Conservation (phyloP, 2,797 vertebrate genomes). For the Apogon hyalosoma region DNA sequence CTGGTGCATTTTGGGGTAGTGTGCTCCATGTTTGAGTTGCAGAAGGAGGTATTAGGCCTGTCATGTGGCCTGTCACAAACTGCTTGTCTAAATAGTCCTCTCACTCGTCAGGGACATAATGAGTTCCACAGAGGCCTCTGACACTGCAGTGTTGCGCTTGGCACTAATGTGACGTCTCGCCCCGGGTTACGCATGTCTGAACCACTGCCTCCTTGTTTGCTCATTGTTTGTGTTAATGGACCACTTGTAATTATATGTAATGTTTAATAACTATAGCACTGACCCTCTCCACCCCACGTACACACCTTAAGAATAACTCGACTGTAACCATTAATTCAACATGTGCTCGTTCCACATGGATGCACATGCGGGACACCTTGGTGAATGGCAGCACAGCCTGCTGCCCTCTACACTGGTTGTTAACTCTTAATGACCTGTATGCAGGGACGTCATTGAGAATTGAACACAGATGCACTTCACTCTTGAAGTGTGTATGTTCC, state of each 20-base stretch:
- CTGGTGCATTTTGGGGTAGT: slow-evolving; percentile 24
- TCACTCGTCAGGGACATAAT: slow-evolving; percentile 56
- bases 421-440: slow-evolving; percentile 68
- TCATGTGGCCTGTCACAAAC: slow-evolving; percentile 60
- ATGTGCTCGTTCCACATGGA: slow-evolving; percentile 62
- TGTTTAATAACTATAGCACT: slow-evolving; percentile 59
- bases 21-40: slow-evolving; percentile 54
- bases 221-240: slow-evolving; percentile 60
- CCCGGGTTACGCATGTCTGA: slow-evolving; percentile 26
- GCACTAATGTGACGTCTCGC: slow-evolving; percentile 47
- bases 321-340: slow-evolving; percentile 65
- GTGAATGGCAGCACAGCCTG: slow-evolving; percentile 54
- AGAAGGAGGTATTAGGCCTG: slow-evolving; percentile 58
- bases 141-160: slow-evolving; percentile 26
- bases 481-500: slow-evolving; percentile 19
- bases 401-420: slow-evolving; percentile 52
- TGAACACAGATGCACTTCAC: slow-evolving; percentile 34
- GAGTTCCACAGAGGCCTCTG: slow-evolving; percentile 57
- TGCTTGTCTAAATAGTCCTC: slow-evolving; percentile 69
- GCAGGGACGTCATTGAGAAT: slow-evolving; percentile 43
- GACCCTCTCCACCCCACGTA: slow-evolving; percentile 1
- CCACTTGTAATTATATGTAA: slow-evolving; percentile 65
- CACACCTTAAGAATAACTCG: slow-evolving; percentile 54
- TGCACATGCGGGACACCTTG: slow-evolving; percentile 60
- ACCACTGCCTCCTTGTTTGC: slow-evolving; percentile 21